These are phyloP conservation scores for Hydrolagus affinis DNA, from an alignment of 2,113 vertebrate species.

Conservation along the genomic window DNA sequence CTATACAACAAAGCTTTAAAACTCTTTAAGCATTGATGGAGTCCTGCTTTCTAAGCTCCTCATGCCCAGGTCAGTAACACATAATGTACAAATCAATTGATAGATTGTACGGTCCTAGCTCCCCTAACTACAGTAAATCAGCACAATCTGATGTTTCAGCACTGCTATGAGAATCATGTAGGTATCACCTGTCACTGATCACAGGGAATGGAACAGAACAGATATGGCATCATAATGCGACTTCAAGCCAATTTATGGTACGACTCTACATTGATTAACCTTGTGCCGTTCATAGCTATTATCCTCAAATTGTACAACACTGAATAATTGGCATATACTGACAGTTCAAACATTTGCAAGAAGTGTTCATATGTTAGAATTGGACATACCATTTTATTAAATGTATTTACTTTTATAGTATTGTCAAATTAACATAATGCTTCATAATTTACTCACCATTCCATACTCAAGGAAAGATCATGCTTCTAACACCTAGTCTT, in stretches of 20 bases:
- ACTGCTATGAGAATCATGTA: constrained; percentile 49
- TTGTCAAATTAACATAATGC: no score
- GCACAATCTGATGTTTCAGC: constrained; percentile 59
- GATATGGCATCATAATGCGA: constrained; percentile 56
- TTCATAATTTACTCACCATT: no score
- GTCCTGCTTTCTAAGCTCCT: constrained; percentile 7
- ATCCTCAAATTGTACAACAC: neutral
- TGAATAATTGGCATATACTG: no score
- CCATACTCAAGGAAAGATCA: no score
- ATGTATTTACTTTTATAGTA: no score
- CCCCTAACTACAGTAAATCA: constrained; percentile 49
- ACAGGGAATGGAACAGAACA: constrained; percentile 50
- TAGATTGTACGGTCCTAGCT: constrained; percentile 50
- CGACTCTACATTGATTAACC: constrained; percentile 64
- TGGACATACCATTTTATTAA: no score
- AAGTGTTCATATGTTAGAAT: no score
- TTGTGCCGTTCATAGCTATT: constrained; percentile 44
- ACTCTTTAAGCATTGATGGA: constrained; percentile 36
- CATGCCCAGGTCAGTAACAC: constrained; percentile 47
- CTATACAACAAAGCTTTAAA: neutral
- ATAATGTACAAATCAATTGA: constrained; percentile 52
- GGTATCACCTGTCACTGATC: constrained; percentile 59
- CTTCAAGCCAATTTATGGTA: constrained; percentile 58
- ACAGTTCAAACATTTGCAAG: no score
- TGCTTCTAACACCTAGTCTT: no score